Evolutionary conservation across 1,140 invertebrate genomes (phyloP).

Genomic region (Panagrolaimus sp.): DNA sequence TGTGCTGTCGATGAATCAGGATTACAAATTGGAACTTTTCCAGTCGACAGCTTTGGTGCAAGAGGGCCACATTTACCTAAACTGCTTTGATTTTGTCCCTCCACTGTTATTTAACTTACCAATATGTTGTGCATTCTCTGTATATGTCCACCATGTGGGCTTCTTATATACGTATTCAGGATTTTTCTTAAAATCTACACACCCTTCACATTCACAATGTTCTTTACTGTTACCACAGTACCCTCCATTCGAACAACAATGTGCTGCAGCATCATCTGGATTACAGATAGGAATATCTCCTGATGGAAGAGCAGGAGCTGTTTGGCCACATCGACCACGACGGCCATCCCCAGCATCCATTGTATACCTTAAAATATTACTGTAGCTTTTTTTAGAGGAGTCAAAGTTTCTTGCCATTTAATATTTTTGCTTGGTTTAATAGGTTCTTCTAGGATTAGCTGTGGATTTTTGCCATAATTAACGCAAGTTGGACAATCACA

Average conservation of each 20-base stretch:
- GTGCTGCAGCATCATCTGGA: slow-evolving; percentile 31
- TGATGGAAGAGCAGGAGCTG: slow-evolving; percentile 27
- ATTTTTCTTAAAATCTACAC: slow-evolving; percentile 42
- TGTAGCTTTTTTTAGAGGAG: not conserved
- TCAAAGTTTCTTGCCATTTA: slow-evolving; percentile 28
- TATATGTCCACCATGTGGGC: slow-evolving; percentile 44
- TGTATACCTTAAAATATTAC: slow-evolving; percentile 38
- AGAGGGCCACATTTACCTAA: slow-evolving; percentile 38
- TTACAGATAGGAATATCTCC: slow-evolving; percentile 38
- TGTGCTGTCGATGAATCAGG: slow-evolving; percentile 27
- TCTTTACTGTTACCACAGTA: slow-evolving; percentile 42
- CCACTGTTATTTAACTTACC: too few relatives aligned
- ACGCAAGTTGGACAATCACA: slow-evolving; percentile 43
- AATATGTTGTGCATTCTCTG: slow-evolving; percentile 34
- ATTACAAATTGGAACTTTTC: slow-evolving; percentile 43
- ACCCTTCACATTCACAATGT: slow-evolving; percentile 45
- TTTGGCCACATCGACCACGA: slow-evolving; percentile 39
- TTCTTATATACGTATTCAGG: slow-evolving; percentile 29
- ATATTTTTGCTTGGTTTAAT: slow-evolving; percentile 31
- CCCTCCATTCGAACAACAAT: slow-evolving; percentile 44
- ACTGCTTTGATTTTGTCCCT: too few relatives aligned
- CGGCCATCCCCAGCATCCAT: slow-evolving; percentile 36
- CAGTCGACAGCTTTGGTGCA: slow-evolving; percentile 36
- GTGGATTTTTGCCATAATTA: slow-evolving; percentile 41
- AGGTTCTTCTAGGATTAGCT: slow-evolving; percentile 43